Evolutionary conservation across 2,888 invertebrate genomes (phyloP).

Genomic region (Microplitis deprimator): DNA sequence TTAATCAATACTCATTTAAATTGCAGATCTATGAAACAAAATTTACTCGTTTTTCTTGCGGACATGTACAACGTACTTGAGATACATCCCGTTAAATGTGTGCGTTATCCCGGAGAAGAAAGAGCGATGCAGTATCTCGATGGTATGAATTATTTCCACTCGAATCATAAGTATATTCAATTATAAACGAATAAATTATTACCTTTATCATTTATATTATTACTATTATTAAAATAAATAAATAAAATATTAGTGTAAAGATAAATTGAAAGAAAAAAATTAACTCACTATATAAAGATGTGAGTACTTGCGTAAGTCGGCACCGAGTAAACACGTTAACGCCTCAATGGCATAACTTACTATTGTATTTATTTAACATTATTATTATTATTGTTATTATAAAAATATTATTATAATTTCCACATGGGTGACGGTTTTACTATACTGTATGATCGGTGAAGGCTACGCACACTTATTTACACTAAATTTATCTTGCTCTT

Average conservation of each 20-base stretch:
- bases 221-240: conserved; percentile 4
- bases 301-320: conserved; percentile 36
- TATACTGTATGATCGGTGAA: conserved; percentile 55
- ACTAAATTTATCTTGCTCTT: conserved; percentile 44
- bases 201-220: not conserved
- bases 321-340: conserved; percentile 23
- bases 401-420: not conserved
- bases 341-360: conserved; percentile 3
- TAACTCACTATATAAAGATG: conserved; percentile 31
- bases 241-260: conserved; percentile 19
- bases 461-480: conserved; percentile 52
- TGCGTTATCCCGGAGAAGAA: conserved; percentile 85
- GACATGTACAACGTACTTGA: conserved; percentile 95
- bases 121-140: conserved; percentile 71
- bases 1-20: conserved; percentile 18
- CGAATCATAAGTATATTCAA: conserved; percentile 35
- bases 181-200: not conserved
- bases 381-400: conserved; percentile 1
- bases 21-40: conserved; percentile 88
- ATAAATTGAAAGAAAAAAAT: conserved; percentile 10
- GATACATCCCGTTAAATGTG: conserved; percentile 91
- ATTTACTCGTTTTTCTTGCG: conserved; percentile 91
- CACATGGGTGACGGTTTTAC: conserved; percentile 57
- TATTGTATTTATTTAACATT: conserved; percentile 6
- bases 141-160: conserved; percentile 65